A percentile compares a stretch with the other conserved stretches of the same genome.
Conservation (phyloP, 2,113 vertebrate genomes). For the Alethe castanea region DNA sequence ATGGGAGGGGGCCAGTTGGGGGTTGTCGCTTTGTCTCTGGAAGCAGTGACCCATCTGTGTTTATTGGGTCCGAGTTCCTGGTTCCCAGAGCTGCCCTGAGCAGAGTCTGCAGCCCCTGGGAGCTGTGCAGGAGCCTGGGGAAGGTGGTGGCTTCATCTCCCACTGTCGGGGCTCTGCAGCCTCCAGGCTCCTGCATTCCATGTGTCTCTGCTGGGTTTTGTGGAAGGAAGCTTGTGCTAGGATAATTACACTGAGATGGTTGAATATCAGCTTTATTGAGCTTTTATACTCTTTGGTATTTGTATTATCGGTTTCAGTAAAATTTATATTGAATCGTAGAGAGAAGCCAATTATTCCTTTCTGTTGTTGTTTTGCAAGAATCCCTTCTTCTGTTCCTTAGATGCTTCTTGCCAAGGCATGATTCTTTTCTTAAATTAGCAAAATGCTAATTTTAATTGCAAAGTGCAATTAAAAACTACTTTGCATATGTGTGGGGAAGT, state of each 20-base stretch:
- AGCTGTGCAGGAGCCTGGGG: neutral
- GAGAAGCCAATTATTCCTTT: neutral
- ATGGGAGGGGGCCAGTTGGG: neutral
- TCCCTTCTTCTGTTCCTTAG: neutral
- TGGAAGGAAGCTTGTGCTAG: neutral
- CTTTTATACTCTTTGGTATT: neutral
- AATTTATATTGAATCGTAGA: neutral
- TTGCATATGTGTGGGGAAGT: neutral
- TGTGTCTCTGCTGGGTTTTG: neutral
- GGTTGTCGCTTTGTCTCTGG: neutral
- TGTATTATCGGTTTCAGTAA: neutral
- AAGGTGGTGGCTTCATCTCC: neutral
- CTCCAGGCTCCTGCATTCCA: neutral
- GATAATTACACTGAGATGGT: neutral
- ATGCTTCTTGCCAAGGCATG: neutral
- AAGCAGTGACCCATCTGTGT: neutral
- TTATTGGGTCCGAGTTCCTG: neutral
- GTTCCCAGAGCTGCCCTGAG: neutral
- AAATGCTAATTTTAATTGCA: neutral
- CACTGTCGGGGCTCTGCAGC: neutral
- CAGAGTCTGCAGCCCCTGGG: neutral
- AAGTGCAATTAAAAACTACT: conserved; percentile 4
- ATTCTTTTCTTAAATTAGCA: conserved; percentile 18
- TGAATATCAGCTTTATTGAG: neutral
- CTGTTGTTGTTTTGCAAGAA: neutral